A percentile compares a stretch with the other conserved stretches of the same genome.
These are phyloP conservation scores for Drosophila jambulina DNA, from an alignment of 1,140 invertebrate species.

Conservation along the genomic window DNA sequence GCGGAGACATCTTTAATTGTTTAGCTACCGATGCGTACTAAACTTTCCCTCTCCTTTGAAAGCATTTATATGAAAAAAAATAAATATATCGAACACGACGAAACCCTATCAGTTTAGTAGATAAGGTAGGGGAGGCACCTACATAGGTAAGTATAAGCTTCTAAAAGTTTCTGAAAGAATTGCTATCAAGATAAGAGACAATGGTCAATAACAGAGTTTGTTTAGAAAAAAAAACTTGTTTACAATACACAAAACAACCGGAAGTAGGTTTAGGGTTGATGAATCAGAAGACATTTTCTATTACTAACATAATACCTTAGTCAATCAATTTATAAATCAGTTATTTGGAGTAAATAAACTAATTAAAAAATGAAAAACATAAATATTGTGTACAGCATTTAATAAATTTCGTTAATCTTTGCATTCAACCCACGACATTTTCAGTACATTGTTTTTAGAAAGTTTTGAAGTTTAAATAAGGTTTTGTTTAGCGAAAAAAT, in stretches of 20 bases:
- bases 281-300: background rate
- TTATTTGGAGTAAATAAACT: too few species aligned
- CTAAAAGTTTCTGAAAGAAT: background rate
- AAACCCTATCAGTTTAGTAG: constrained; percentile 6
- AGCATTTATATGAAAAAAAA: constrained; percentile 22
- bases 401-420: background rate
- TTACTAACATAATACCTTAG: too few species aligned
- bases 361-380: background rate
- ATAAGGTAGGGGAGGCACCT: constrained; percentile 6
- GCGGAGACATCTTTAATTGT: constrained; percentile 25
- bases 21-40: constrained; percentile 11
- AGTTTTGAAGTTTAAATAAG: background rate
- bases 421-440: background rate
- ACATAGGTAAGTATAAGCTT: background rate
- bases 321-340: too few species aligned
- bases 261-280: background rate
- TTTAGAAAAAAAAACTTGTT: background rate
- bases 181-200: background rate
- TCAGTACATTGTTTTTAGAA: background rate
- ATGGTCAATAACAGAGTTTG: constrained; percentile 1
- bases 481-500: background rate
- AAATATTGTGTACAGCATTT: background rate
- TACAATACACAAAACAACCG: background rate
- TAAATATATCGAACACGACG: background rate
- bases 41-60: background rate